These are phyloP conservation scores for Saguinus midas DNA, from an alignment of 2,113 vertebrate species.

Conservation along the genomic window DNA sequence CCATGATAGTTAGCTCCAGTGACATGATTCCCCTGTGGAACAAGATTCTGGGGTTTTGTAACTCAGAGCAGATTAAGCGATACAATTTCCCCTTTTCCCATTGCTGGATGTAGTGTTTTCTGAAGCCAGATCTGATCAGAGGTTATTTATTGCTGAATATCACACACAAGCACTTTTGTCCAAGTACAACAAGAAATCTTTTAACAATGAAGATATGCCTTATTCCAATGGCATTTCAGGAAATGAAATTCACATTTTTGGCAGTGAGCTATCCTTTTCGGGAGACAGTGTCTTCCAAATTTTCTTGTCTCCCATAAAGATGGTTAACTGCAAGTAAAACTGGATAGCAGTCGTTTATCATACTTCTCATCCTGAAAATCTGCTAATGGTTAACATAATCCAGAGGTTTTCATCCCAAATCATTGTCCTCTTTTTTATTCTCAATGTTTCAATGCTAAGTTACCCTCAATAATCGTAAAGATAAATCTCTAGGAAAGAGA, in stretches of 20 bases:
- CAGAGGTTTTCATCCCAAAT: conserved; percentile 48
- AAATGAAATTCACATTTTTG: conserved; percentile 75
- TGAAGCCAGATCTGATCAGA: conserved; percentile 58
- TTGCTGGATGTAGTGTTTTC: background rate
- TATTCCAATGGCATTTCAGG: conserved; percentile 68
- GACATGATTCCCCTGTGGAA: background rate
- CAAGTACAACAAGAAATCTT: conserved; percentile 62
- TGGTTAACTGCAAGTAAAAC: conserved; percentile 62
- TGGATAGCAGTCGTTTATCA: conserved; percentile 60
- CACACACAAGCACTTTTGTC: background rate
- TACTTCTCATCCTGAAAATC: conserved; percentile 43
- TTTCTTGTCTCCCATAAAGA: conserved; percentile 52
- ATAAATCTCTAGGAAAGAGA: conserved; percentile 46
- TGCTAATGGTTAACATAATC: conserved; percentile 59
- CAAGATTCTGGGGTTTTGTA: background rate
- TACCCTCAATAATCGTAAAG: conserved; percentile 31
- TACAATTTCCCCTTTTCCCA: background rate
- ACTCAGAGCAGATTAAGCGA: background rate
- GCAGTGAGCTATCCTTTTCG: conserved; percentile 51
- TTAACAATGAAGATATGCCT: conserved; percentile 62
- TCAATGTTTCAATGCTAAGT: conserved; percentile 34
- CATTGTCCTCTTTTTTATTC: background rate
- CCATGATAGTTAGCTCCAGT: background rate
- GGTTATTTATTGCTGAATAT: conserved; percentile 70
- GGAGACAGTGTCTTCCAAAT: conserved; percentile 34